phyloP scores from a whole-genome alignment of 2,797 vertebrate species.

The Enteromius radiatus region DNA sequence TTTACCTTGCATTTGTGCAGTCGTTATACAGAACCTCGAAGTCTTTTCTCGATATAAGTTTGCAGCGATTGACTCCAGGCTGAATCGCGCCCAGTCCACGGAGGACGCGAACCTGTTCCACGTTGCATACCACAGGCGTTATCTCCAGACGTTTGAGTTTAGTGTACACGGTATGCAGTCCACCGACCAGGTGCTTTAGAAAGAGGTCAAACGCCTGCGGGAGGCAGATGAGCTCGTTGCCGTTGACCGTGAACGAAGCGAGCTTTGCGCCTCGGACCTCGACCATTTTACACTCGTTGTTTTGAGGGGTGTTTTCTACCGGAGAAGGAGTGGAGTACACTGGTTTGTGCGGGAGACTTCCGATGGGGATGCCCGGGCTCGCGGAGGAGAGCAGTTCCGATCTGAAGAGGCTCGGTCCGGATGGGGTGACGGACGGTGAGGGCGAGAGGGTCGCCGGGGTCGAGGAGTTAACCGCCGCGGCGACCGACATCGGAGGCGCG shows the following conservation, averaged over 20 bases:
- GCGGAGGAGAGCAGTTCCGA: constrained; percentile 80
- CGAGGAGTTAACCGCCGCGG: constrained; percentile 83
- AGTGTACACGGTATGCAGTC: constrained; percentile 90
- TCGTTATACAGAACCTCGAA: constrained; percentile 89
- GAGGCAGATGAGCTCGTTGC: constrained; percentile 88
- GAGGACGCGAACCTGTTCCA: constrained; percentile 89
- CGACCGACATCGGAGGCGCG: constrained; percentile 84
- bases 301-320: constrained; percentile 97
- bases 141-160: constrained; percentile 90
- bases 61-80: constrained; percentile 90
- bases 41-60: constrained; percentile 88
- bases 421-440: constrained; percentile 78
- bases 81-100: constrained; percentile 88
- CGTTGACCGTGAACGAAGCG: constrained; percentile 87
- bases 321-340: constrained; percentile 96
- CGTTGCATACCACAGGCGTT: constrained; percentile 88
- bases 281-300: constrained; percentile 98
- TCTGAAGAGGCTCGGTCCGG: constrained; percentile 82
- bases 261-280: constrained; percentile 90
- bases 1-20: constrained; percentile 89
- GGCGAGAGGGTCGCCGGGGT: constrained; percentile 85
- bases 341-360: constrained; percentile 78
- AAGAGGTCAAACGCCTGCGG: constrained; percentile 90
- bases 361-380: constrained; percentile 70
- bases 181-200: constrained; percentile 89